Base-by-base conservation (phyloP, 2,888 invertebrate genomes). In the Xiphydria camelus region DNA sequence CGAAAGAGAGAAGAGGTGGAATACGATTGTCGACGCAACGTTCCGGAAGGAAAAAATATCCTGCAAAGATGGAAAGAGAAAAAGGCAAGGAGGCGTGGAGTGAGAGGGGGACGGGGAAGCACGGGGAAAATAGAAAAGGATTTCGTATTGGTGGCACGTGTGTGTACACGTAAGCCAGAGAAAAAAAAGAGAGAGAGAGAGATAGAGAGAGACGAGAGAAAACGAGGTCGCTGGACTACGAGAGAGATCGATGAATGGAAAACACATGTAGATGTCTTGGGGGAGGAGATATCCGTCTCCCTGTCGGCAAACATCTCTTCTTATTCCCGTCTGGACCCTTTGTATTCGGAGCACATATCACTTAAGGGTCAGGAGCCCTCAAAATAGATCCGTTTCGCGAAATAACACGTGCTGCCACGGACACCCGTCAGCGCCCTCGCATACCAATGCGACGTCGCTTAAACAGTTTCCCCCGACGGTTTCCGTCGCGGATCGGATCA, bases 281-380 rank as follows among this genome's bases (percentile, higher is more conserved):
- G 15, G 29, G 6, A 29, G 29, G n/a, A 10, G 29, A 25, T 42
- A 42, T 31, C 18, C 19, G 25, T 25, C 35, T 21, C 15, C n/a
- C 26, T 15, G 10, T 19, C 34, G 19, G 35, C 26, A 37, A 9
- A 36, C 19, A 15, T 20, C 42, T 26, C 26, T 36, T 38, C 41
- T 45, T 33, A 43, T 34, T 31, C 26, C 37, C 42, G 49, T 41
- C 35, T 36, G 46, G 47, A 46, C 53, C 59, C 66, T 70, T 70
- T 68, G 70, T 70, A 73, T 71, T 67, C 72, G 57, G 53, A 59
- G 66, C 66, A 66, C 72, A 70, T 70, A 69, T 71, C 70, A 70
- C 70, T 73, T 68, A 66, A 67, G 72, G 71, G 69, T 73, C 70
- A 69, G 70, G 62, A 61, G 62, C 67, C 70, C 69, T 66, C 64